Evolutionary conservation across 2,113 vertebrate species (phyloP).

Genomic region (Microtus oregoni): DNA sequence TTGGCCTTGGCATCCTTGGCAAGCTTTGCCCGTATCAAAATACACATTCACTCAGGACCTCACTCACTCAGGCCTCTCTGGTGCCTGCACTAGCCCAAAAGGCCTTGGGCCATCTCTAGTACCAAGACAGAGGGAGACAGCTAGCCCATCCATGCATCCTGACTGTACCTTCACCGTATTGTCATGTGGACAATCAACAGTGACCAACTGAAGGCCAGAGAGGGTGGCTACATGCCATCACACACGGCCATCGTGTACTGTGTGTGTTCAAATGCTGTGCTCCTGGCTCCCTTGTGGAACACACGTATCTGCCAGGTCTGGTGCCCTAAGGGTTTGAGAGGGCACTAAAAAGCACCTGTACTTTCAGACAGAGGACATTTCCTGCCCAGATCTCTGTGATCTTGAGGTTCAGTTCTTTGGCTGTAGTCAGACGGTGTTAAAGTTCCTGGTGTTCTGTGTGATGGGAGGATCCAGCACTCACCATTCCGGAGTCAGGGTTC

Average conservation of each 20-base stretch:
- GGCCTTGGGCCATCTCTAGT: background rate
- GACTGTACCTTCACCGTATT: fast-evolving
- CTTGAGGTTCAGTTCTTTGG: background rate
- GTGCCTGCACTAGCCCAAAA: background rate
- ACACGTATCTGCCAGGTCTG: background rate
- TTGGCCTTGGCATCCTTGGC: background rate
- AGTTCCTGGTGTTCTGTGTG: background rate
- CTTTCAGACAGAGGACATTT: background rate
- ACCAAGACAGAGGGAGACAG: background rate
- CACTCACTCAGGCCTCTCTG: background rate
- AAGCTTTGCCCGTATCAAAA: background rate
- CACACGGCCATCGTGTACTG: fast-evolving
- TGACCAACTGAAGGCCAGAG: background rate
- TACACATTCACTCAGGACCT: background rate
- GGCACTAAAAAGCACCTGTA: too few species aligned
- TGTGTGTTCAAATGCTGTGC: fast-evolving
- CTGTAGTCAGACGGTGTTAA: fast-evolving
- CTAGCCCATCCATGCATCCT: background rate
- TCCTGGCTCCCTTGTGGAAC: too few species aligned
- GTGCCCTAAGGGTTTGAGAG: fast-evolving
- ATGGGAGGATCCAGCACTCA: background rate
- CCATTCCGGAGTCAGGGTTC: background rate
- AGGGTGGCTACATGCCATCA: fast-evolving
- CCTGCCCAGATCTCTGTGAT: fast-evolving
- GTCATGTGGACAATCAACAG: background rate